These are phyloP conservation scores for Gobio occitaniae DNA, from an alignment of 2,797 vertebrate species.

Conservation along the genomic window DNA sequence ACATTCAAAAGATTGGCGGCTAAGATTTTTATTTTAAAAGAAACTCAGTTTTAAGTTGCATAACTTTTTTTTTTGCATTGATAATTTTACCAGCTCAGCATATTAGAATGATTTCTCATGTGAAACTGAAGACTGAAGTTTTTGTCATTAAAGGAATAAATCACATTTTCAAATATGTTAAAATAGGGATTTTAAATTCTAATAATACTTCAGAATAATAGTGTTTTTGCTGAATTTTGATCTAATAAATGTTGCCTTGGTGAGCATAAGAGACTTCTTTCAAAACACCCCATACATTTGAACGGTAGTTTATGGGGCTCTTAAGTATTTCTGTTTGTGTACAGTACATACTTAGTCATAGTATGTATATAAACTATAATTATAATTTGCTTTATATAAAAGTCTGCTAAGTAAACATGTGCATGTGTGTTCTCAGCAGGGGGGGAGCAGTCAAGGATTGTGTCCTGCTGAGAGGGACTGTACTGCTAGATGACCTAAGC, in stretches of 20 bases:
- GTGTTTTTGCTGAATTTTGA: neutral
- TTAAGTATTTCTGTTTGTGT: conserved; percentile 46
- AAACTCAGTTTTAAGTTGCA: neutral
- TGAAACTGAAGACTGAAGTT: no score
- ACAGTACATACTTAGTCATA: neutral
- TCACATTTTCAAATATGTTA: no score
- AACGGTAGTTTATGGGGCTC: neutral
- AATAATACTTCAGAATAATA: neutral
- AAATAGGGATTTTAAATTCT: neutral
- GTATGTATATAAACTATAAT: neutral
- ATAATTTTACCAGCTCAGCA: neutral
- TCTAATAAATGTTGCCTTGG: neutral
- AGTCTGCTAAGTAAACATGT: neutral
- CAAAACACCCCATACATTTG: neutral
- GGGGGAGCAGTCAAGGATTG: conserved; percentile 53
- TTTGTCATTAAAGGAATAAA: no score
- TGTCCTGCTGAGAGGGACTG: conserved; percentile 60
- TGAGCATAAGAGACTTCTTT: neutral
- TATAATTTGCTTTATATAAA: neutral
- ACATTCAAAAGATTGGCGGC: no score
- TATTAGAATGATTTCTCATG: neutral
- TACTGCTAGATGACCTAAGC: conserved; percentile 44
- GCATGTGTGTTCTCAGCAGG: conserved; percentile 65
- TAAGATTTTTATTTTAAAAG: neutral
- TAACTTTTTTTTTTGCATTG: neutral